phyloP scores from a whole-genome alignment of 2,797 vertebrate genomes.

The Anisognathus igniventris region DNA sequence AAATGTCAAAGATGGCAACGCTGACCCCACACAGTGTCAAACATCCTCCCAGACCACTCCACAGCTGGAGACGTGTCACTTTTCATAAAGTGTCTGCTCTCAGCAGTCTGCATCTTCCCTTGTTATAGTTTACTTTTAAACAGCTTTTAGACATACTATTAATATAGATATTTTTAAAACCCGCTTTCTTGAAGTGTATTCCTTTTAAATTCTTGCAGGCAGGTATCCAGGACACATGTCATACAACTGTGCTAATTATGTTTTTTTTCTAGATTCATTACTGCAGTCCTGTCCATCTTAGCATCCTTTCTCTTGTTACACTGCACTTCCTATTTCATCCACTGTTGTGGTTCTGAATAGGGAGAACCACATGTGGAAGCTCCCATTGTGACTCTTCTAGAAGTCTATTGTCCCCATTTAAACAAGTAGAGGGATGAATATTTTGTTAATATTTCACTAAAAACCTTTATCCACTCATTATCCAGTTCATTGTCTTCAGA shows the following conservation, averaged over 20 bases:
- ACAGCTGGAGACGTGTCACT: neutral
- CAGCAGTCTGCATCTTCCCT: neutral
- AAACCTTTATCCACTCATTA: neutral
- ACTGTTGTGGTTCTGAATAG: neutral
- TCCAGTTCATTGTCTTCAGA: neutral
- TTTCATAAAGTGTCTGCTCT: neutral
- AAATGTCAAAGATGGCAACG: fast-evolving
- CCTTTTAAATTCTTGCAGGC: neutral
- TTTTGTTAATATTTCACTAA: neutral
- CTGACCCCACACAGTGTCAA: neutral
- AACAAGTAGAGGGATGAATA: neutral
- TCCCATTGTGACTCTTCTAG: neutral
- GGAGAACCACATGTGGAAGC: neutral
- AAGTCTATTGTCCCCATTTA: neutral
- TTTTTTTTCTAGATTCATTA: neutral
- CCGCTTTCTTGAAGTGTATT: neutral
- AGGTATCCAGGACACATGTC: neutral
- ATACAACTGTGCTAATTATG: neutral
- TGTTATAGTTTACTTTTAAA: neutral
- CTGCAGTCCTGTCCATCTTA: neutral
- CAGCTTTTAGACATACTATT: neutral
- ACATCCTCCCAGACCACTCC: neutral
- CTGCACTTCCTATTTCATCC: neutral
- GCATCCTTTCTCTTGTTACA: neutral
- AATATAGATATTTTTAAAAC: neutral